These are phyloP conservation scores for Cheiracanthium punctorium DNA, from an alignment of 2,888 invertebrate species.

Conservation along the genomic window DNA sequence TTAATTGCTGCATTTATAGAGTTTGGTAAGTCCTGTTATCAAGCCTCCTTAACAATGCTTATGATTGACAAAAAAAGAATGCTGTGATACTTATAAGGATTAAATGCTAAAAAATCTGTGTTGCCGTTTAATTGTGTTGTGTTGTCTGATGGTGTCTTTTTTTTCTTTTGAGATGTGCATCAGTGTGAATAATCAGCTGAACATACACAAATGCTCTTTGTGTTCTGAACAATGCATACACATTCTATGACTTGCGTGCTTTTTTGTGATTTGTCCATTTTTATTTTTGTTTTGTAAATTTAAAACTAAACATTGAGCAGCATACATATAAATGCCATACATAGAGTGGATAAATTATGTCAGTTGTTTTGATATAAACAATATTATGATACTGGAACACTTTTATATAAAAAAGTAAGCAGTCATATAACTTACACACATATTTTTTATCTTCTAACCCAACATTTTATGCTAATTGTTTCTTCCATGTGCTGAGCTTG, in stretches of 20 bases:
- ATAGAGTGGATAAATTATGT: too few relatives aligned
- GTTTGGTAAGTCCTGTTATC: constrained; percentile 11
- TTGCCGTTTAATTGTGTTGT: not conserved
- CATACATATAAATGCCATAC: too few relatives aligned
- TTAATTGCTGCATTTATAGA: constrained; percentile 8
- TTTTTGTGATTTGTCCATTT: not conserved
- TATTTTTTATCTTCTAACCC: too few relatives aligned
- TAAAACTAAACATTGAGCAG: too few relatives aligned
- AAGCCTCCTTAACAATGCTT: constrained; percentile 12
- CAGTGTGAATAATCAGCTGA: not conserved
- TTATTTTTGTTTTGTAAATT: not conserved
- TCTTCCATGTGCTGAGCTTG: too few relatives aligned
- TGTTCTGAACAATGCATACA: not conserved
- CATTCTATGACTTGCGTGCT: not conserved
- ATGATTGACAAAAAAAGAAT: not conserved
- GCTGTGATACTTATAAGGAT: not conserved
- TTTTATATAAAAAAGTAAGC: too few relatives aligned
- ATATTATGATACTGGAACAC: too few relatives aligned
- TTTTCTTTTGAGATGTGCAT: not conserved
- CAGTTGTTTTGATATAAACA: too few relatives aligned
- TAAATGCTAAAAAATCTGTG: not conserved
- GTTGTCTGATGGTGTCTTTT: not conserved
- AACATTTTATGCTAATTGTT: too few relatives aligned
- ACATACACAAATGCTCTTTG: not conserved
- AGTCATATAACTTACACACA: too few relatives aligned